Conservation (phyloP, 2,888 invertebrate genomes). For the Scrobipalpa atriplicella region DNA sequence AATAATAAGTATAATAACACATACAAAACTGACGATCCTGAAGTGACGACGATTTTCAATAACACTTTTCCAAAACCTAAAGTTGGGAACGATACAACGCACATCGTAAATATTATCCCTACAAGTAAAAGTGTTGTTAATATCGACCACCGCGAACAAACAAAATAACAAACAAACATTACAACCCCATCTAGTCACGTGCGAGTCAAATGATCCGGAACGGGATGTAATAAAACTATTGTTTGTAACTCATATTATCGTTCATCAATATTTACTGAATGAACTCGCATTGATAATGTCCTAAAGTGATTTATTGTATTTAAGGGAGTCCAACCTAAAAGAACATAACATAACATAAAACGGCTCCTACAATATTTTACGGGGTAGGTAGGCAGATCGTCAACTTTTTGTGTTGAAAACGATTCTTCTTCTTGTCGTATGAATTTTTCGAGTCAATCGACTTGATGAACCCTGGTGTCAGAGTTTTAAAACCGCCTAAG, state of each 20-base stretch:
- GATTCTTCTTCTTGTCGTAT: too few relatives aligned
- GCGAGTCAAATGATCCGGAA: constrained; percentile 73
- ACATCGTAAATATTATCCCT: neutral
- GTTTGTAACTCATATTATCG: constrained; percentile 68
- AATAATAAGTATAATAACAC: too few relatives aligned
- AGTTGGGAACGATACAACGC: too few relatives aligned
- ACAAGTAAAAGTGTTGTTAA: constrained; percentile 35
- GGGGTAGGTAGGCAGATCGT: too few relatives aligned
- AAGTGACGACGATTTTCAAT: too few relatives aligned
- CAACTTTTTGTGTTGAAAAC: too few relatives aligned
- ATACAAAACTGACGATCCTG: too few relatives aligned
- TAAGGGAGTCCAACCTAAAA: neutral
- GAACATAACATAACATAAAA: neutral
- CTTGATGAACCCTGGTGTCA: too few relatives aligned
- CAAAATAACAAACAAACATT: constrained; percentile 61
- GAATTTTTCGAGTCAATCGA: too few relatives aligned
- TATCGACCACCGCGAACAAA: constrained; percentile 44
- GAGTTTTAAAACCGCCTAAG: too few relatives aligned
- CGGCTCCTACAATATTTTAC: too few relatives aligned
- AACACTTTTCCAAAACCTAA: too few relatives aligned
- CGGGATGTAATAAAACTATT: constrained; percentile 76
- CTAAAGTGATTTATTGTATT: constrained; percentile 27
- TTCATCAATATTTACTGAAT: constrained; percentile 70
- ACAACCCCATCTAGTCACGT: constrained; percentile 74
- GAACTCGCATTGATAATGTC: constrained; percentile 54